These are phyloP conservation scores for Florisuga fusca DNA, from an alignment of 2,797 vertebrate species.

Conservation along the genomic window DNA sequence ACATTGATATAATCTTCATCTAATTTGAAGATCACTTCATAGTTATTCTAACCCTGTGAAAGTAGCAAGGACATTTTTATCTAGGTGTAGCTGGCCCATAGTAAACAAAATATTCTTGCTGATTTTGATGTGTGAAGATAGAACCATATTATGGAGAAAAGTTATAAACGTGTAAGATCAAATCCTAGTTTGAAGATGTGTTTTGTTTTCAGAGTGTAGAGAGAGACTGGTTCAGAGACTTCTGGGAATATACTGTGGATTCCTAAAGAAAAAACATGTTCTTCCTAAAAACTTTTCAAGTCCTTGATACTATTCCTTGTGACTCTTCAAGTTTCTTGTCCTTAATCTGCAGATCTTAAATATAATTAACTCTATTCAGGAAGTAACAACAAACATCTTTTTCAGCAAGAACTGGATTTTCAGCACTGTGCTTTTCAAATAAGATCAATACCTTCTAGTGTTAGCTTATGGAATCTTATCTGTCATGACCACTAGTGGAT, in stretches of 20 bases:
- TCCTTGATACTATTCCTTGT: fast-evolving
- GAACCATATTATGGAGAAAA: background rate
- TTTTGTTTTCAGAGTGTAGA: background rate
- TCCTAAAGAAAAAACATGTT: background rate
- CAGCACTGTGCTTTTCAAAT: background rate
- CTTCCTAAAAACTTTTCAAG: background rate
- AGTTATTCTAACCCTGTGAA: background rate
- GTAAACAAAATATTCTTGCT: background rate
- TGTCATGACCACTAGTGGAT: background rate
- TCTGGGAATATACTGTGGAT: background rate
- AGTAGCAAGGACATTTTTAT: background rate
- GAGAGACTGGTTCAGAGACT: background rate
- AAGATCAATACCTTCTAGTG: background rate
- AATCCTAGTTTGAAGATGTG: background rate
- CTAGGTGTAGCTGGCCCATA: background rate
- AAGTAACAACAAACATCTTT: background rate
- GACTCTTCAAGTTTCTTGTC: background rate
- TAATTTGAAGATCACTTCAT: background rate
- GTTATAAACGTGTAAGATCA: background rate
- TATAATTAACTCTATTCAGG: background rate
- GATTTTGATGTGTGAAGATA: background rate
- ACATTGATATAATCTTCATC: background rate
- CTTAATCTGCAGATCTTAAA: background rate
- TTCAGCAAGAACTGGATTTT: background rate
- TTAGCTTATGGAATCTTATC: background rate